A percentile compares a stretch with the other conserved stretches of the same genome.
phyloP scores from a whole-genome alignment of 30 jellyfish, hydroid and myxozoan genomes.

The Morbakka virulenta region DNA sequence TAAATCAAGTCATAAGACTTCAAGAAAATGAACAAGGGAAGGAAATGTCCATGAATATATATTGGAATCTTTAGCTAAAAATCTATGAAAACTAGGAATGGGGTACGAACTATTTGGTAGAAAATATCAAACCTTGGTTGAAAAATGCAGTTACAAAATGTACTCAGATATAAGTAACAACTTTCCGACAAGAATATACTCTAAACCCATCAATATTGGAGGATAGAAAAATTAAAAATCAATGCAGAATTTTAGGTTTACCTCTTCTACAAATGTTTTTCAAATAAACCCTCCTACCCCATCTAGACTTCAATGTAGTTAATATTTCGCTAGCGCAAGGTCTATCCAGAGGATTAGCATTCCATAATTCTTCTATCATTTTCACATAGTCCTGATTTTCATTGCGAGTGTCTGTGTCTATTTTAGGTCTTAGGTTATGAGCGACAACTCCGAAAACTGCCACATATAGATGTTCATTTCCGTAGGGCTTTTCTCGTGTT shows the following conservation, averaged over 20 bases:
- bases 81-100: no score
- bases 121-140: no score
- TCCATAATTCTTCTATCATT: slow-evolving; percentile 83
- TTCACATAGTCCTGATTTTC: slow-evolving; percentile 64
- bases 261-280: background rate
- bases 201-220: no score
- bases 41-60: no score
- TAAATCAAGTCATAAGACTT: no score
- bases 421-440: slow-evolving; percentile 78
- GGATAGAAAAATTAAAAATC: no score
- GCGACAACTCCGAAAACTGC: slow-evolving; percentile 98
- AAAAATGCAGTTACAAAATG: no score
- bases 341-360: slow-evolving; percentile 84
- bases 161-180: no score
- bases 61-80: no score
- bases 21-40: no score
- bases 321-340: slow-evolving; percentile 82
- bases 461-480: slow-evolving; percentile 91
- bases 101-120: no score
- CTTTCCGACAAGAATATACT: no score
- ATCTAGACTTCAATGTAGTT: slow-evolving; percentile 40
- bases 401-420: slow-evolving; percentile 61
- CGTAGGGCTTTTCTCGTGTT: slow-evolving; percentile 95
- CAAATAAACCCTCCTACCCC: background rate
- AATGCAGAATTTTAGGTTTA: background rate